These are phyloP conservation scores for Idaea aversata DNA, from an alignment of 2,888 invertebrate genomes.

Conservation along the genomic window DNA sequence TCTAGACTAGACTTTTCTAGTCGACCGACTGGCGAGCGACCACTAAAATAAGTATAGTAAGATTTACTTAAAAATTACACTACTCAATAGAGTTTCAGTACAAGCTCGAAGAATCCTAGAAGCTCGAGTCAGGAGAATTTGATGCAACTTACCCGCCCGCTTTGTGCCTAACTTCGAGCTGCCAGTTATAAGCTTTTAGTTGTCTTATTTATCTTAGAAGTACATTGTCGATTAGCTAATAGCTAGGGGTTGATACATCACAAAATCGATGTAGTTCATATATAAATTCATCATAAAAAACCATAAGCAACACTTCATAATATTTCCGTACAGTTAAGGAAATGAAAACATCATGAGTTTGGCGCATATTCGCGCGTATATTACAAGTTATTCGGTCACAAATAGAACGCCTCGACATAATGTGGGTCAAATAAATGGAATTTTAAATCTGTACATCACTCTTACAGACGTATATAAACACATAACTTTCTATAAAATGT, in stretches of 20 bases:
- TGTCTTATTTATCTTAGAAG: too few relatives aligned
- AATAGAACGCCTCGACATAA: conserved; percentile 7
- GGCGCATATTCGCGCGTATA: conserved; percentile 12
- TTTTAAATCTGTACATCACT: conserved; percentile 19
- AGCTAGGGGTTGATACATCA: too few relatives aligned
- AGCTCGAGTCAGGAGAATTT: too few relatives aligned
- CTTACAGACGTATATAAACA: conserved; percentile 14
- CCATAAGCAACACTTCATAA: neutral
- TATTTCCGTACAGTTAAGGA: conserved; percentile 6
- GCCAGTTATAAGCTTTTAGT: too few relatives aligned
- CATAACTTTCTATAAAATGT: conserved; percentile 12
- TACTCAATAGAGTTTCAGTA: neutral
- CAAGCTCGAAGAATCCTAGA: neutral
- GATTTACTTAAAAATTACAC: neutral
- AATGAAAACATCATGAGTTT: conserved; percentile 2
- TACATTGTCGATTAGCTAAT: too few relatives aligned
- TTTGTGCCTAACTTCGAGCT: too few relatives aligned
- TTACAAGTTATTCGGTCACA: conserved; percentile 14
- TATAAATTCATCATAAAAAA: neutral
- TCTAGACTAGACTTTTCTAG: conserved; percentile 4
- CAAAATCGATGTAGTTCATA: neutral
- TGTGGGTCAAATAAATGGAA: conserved; percentile 24
- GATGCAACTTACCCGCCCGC: too few relatives aligned
- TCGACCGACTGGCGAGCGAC: neutral
- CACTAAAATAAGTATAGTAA: neutral